Conservation (phyloP, 2,113 vertebrate species). For the Carassius gibelio region DNA sequence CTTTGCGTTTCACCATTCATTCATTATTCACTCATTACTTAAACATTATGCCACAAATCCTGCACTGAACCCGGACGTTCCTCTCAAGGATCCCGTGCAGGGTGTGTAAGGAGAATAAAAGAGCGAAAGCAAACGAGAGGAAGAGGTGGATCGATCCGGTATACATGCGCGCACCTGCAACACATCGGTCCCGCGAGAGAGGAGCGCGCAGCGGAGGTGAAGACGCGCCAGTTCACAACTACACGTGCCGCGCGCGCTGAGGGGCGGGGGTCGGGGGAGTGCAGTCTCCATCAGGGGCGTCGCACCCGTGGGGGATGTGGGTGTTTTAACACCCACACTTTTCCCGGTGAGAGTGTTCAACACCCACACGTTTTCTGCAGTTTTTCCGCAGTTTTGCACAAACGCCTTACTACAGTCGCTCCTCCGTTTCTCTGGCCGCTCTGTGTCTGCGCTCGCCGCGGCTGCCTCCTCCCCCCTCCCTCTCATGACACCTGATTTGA, state of each 20-base stretch:
- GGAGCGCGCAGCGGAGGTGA: slow-evolving; percentile 46
- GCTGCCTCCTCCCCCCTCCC: too few species aligned
- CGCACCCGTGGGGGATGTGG: too few species aligned
- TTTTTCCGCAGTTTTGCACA: too few species aligned
- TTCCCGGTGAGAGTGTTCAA: too few species aligned
- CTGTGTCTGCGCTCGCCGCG: too few species aligned
- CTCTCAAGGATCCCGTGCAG: slow-evolving; percentile 18
- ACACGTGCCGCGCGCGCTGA: slow-evolving; percentile 49
- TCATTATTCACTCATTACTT: neutral
- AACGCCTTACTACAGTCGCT: too few species aligned
- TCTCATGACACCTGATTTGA: too few species aligned
- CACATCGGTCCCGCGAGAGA: neutral
- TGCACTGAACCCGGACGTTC: neutral
- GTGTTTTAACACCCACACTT: too few species aligned
- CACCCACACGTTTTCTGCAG: too few species aligned
- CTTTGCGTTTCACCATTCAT: neutral
- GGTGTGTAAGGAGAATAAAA: slow-evolving; percentile 45
- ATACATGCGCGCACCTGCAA: neutral
- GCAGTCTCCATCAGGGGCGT: slow-evolving; percentile 79
- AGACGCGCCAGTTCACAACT: slow-evolving; percentile 62
- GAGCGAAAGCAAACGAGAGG: slow-evolving; percentile 51
- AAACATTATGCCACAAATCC: neutral
- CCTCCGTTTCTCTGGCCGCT: too few species aligned
- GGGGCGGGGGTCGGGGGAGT: slow-evolving; percentile 42
- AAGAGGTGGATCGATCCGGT: slow-evolving; percentile 25